A percentile compares a stretch with the other conserved stretches of the same genome.
phyloP scores from a whole-genome alignment of 2,113 vertebrate genomes.

The Podiceps cristatus region DNA sequence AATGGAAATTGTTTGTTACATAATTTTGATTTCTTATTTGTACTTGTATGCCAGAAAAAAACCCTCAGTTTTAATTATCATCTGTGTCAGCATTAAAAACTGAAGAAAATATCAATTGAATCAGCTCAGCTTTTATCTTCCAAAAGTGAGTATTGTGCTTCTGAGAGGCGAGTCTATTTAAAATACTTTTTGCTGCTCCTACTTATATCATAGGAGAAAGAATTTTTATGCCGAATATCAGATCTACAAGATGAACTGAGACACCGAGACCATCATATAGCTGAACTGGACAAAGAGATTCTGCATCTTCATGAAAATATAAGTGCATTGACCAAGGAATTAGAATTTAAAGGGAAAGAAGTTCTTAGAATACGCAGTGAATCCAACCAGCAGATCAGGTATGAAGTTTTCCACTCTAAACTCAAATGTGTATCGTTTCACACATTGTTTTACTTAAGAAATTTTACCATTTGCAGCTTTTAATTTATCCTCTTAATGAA shows the following conservation, averaged over 20 bases:
- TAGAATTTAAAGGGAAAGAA: slow-evolving; percentile 97
- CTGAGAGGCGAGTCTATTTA: neutral
- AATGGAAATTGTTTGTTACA: neutral
- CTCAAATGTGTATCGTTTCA: neutral
- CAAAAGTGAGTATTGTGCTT: neutral
- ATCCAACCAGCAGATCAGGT: slow-evolving; percentile 98
- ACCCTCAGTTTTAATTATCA: neutral
- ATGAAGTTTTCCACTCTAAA: slow-evolving; percentile 19
- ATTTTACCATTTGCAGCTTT: neutral
- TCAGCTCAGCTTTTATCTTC: neutral
- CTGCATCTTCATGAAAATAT: slow-evolving; percentile 95
- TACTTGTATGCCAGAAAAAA: neutral
- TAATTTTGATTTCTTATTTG: neutral
- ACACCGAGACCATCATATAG: slow-evolving; percentile 92
- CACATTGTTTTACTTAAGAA: neutral
- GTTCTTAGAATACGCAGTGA: slow-evolving; percentile 97
- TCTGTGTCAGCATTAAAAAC: neutral
- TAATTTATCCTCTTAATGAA: neutral
- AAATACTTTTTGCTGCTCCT: neutral
- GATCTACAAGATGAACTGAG: slow-evolving; percentile 92
- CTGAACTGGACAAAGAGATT: slow-evolving; percentile 93
- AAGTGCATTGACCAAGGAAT: slow-evolving; percentile 92
- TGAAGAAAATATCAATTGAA: neutral
- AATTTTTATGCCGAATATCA: slow-evolving; percentile 87
- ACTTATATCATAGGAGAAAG: slow-evolving; percentile 82